Base-by-base conservation (phyloP, 2,797 vertebrate species). In the Gallinago nigripennis region DNA sequence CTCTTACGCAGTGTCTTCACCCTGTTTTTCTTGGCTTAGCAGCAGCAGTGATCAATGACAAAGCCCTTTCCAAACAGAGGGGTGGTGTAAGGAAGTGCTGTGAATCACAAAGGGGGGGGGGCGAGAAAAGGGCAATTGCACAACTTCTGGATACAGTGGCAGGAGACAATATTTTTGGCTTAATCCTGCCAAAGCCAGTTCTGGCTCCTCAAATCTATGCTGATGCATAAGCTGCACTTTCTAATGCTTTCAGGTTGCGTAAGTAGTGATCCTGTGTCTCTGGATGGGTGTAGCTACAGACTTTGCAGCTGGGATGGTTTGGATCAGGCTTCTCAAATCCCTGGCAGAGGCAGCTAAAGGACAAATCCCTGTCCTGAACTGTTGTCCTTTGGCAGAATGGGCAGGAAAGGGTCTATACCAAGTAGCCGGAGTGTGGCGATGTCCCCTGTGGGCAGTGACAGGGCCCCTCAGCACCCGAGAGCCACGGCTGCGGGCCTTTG, bases 201-300 rank as follows among this genome's bases (percentile, higher is more conserved):
- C 37, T 70, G 72, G 51, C n/a, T 77, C 31, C 57, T 51, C 43
- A 51, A 10, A 43, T 46, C 54, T 27, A 4, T 28, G 57, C 64
- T 77, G 57, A 61, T 18, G 70, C 70, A 41, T 60, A 41, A 76
- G 2, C 25, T 54, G 54, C 30, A 35, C 17, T 76, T 76, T 11
- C 25, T 41, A 63, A 56, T 43, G 71, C 54, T 68, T 46, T 61
- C 30, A 48, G 25, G 25, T 41, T 61, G 17, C 21, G 0, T 21
- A 12, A 31, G 18, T 4, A 23, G 41, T 11, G 30, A 21, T 35
- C 53, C 48, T 27, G 21, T 0, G 0, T 35, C 70, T 69, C 78
- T 18, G n/a, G 9, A 33, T 61, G 60, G 46, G 13, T 46, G 39
- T 37, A 61, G 46, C 53, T 16, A 73, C 60, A 60, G 12, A 16